phyloP scores from a whole-genome alignment of 2,797 vertebrate species.

The Emys orbicularis region DNA sequence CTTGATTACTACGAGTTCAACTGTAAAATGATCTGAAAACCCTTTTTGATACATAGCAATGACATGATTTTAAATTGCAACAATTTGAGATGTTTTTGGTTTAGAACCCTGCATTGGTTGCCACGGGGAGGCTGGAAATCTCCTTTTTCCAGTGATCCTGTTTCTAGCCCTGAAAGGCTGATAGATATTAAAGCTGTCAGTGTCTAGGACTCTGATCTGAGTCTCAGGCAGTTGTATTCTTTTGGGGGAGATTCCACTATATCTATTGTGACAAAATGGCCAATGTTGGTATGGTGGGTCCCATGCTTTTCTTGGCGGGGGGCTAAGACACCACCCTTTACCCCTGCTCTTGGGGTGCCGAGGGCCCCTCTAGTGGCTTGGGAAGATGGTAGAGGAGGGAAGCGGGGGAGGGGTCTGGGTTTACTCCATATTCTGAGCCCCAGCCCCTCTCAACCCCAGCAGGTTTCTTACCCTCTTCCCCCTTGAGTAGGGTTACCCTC shows the following conservation, averaged over 20 bases:
- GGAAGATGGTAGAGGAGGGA: no score
- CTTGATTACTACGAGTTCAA: neutral
- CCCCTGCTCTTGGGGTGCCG: no score
- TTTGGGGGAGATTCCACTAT: neutral
- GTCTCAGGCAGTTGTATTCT: neutral
- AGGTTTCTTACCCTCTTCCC: no score
- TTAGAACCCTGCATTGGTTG: neutral
- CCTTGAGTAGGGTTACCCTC: no score
- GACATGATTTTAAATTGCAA: neutral
- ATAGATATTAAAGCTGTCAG: neutral
- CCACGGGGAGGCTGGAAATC: accelerated
- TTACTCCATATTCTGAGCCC: no score
- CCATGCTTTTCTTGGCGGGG: no score
- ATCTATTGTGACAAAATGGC: no score
- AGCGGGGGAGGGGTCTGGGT: no score
- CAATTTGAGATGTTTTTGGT: neutral
- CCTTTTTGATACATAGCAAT: neutral
- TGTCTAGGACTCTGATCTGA: neutral
- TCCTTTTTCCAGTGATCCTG: neutral
- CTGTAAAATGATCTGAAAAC: neutral
- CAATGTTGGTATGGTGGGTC: no score
- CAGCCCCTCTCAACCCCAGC: no score
- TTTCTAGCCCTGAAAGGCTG: neutral
- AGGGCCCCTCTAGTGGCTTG: no score
- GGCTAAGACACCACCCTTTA: no score